A percentile compares a stretch with the other conserved stretches of the same genome.
Conservation (phyloP, 2,888 invertebrate species). For the Peribatodes rhomboidaria region DNA sequence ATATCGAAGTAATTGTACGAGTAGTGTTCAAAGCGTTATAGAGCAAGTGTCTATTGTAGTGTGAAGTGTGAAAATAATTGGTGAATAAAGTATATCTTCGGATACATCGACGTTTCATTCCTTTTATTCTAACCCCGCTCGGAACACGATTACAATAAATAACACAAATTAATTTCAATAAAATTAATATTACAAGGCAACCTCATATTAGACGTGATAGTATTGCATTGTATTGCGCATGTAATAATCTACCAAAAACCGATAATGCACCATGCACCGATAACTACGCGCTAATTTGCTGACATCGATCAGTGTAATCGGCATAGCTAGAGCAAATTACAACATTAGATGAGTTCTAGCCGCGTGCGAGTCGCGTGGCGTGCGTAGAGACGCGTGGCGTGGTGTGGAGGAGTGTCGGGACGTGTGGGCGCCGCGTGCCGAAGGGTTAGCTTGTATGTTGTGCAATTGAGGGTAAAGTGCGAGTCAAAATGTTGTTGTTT, state of each 20-base stretch:
- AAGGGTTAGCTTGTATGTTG: constrained; percentile 5
- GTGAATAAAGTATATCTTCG: no score
- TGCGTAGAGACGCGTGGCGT: constrained; percentile 5
- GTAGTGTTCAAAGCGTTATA: no score
- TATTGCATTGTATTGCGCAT: no score
- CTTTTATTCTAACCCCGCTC: no score
- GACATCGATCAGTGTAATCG: constrained; percentile 17
- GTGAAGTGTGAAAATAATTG: no score
- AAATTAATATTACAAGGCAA: no score
- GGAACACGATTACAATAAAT: no score
- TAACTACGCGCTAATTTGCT: constrained; percentile 16
- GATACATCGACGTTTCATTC: no score
- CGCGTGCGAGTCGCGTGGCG: constrained; percentile 21
- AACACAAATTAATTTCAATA: no score
- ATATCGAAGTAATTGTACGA: no score
- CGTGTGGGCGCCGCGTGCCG: constrained; percentile 14
- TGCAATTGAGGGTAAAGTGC: constrained; percentile 13
- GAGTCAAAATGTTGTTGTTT: constrained; percentile 4
- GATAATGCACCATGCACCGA: background rate
- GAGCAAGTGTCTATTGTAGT: no score
- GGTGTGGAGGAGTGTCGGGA: background rate
- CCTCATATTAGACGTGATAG: no score
- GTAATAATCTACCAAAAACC: background rate
- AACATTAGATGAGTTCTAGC: constrained; percentile 9
- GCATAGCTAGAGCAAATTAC: constrained; percentile 9